Conservation (phyloP, 2,888 invertebrate genomes). For the Pseudanteris insignis region DNA sequence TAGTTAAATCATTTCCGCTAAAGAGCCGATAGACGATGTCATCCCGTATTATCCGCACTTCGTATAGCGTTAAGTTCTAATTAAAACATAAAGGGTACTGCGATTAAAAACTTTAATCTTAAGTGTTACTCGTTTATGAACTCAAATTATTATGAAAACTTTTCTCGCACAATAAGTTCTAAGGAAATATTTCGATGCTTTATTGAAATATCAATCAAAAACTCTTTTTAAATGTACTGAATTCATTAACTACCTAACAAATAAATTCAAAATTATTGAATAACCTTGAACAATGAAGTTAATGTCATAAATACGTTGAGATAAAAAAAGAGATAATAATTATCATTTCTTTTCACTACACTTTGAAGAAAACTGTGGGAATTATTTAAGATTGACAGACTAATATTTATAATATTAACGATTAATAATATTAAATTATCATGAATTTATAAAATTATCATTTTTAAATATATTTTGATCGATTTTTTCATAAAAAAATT, state of each 20-base stretch:
- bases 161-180: conserved; percentile 6
- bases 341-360: too few species aligned
- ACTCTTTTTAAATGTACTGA: neutral
- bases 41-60: conserved; percentile 29
- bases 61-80: conserved; percentile 34
- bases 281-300: too few species aligned
- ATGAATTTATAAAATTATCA: neutral
- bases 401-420: too few species aligned
- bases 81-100: conserved; percentile 26
- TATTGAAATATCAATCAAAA: conserved; percentile 1
- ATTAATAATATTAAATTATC: too few species aligned
- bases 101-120: conserved; percentile 28
- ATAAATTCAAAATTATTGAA: too few species aligned
- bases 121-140: conserved; percentile 18
- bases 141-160: conserved; percentile 24
- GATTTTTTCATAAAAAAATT: neutral
- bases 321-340: too few species aligned
- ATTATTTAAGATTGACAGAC: too few species aligned
- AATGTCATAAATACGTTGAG: too few species aligned
- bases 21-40: conserved; percentile 34
- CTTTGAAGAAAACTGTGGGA: too few species aligned
- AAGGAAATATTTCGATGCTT: conserved; percentile 11
- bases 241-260: too few species aligned
- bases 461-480: neutral
- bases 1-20: conserved; percentile 21